Evolutionary conservation across 2,113 vertebrate species (phyloP), one percentile per base, ranked within the genome.

Genomic region (Plotosus lineatus): DNA sequence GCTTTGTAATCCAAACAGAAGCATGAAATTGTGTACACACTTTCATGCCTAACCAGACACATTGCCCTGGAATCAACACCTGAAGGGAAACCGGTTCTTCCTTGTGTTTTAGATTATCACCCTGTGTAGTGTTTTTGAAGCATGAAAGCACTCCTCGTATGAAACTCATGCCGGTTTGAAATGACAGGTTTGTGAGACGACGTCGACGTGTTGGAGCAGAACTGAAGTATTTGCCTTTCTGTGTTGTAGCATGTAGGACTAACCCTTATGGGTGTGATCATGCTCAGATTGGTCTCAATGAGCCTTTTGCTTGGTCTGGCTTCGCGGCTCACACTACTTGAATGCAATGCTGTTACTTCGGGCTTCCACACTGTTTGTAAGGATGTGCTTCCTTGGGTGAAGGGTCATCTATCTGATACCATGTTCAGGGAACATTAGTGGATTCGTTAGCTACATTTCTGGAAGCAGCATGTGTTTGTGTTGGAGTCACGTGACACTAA

Each of bases 201-300:
- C 58, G 42, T 42, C 85, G 86, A 85, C 91, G 86, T 91, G 91
- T 92, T 78, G 58, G 40, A 85, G 90, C 92, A 91, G 53, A 90
- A 88, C 80, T 80, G 87, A 91, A 89, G 86, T 92, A 91, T 93
- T 90, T 80, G 82, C 76, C 75, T 82, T 69, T 86, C 31, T 74
- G 83, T 92, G 92, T 92, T 90, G 86, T 83, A 76, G 91, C 92
- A 91, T 71, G 92, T 80, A 84, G 76, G 77, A 78, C 86, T 68
- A 84, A 82, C 86, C 75, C 83, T 89, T 50, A 78, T 90, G 89
- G 89, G 90, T 89, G 92, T 90, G 90, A 92, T 81, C 86, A 4
- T 72, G 15, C 85, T 89, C 87, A 26, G n/a, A n/a, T n/a, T 83
- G 88, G 89, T 90, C 90, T 90, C 90, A 90, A 89, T 86, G 89